Evolutionary conservation across 2,797 vertebrate genomes (phyloP).

Genomic region (Sparus aurata): DNA sequence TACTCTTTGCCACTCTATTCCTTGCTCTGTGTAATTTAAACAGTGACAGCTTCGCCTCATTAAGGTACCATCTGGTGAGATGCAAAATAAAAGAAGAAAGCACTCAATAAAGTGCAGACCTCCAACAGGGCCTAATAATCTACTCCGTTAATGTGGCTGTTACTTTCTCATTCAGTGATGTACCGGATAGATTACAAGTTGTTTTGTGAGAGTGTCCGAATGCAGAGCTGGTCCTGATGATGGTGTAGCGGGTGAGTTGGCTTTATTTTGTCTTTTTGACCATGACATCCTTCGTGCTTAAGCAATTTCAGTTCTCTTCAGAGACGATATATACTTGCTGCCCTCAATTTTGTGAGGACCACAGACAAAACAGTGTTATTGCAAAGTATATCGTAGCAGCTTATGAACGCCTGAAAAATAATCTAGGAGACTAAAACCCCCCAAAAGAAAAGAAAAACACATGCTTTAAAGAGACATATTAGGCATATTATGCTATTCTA

Average conservation of each 20-base stretch:
- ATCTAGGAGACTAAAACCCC: background rate
- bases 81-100: constrained; percentile 57
- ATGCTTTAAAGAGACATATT: too few species aligned
- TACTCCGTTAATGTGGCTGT: constrained; percentile 20
- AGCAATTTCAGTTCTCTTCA: background rate
- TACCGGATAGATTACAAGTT: constrained; percentile 22
- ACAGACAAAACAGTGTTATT: background rate
- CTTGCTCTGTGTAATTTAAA: constrained; percentile 65
- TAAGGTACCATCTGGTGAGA: constrained; percentile 78
- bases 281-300: background rate
- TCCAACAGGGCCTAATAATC: constrained; percentile 51
- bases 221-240: constrained; percentile 3
- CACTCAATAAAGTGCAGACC: constrained; percentile 32
- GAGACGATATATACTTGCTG: background rate
- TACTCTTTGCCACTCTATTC: constrained; percentile 45
- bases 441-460: too few species aligned
- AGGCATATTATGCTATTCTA: too few species aligned
- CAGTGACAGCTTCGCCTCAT: constrained; percentile 72
- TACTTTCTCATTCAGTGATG: constrained; percentile 28
- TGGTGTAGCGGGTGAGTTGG: background rate
- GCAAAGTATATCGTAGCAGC: background rate
- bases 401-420: background rate
- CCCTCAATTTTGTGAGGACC: background rate
- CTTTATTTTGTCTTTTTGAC: background rate
- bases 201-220: constrained; percentile 8